Base-by-base conservation (phyloP, 2,113 vertebrate species). In the Pteropus alecto region DNA sequence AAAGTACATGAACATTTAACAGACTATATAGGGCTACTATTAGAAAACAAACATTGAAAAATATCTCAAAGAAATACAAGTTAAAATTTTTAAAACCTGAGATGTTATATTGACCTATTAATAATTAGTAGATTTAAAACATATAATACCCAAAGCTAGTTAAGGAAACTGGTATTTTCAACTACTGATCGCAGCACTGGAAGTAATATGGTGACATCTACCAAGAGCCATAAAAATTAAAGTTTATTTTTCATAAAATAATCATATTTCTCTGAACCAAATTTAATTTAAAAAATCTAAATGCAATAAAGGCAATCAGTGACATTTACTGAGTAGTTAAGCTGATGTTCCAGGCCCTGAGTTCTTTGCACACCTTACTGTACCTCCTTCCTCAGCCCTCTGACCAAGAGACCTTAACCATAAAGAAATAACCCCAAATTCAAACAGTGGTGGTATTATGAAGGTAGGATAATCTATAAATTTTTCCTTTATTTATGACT, bases 1-100 rank as follows among this genome's bases (percentile, higher is more conserved):
- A 89, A 38, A 84, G 21, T 15, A 63, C 38, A 60, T 78, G 33
- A 79, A 84, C 21, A 73, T 30, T 89, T 58, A 56, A 82, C 61
- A 77, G 33, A 79, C 9, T 51, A 22, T 35, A 41, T 35, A 35
- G n/a, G 86, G 56, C 43, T 86, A 77, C 30, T 63, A 65, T 74
- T 88, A 41, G 73, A 68, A 48, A 60, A 60, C 10, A 65, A 63
- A 83, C 46, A 63, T 3, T 78, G 51, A 13, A 71, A 95, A 78
- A 61, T 56, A 63, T 54, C 63, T 91, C 88, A 81, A 95, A 16
- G 56, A 86, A 61, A 60, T 90, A 15, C 14, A 91, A 71, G n/a
- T 43, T 43, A 83, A 78, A 76, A 35, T 33, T 83, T 63, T 35
- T 16, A 15, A 68, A 58, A 70, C 9, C 9, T 35, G 38, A 68